Percentiles rank a stretch among this genome's conserved stretches.
Conservation (phyloP, 2,113 vertebrate species). For the Columba janthina region DNA sequence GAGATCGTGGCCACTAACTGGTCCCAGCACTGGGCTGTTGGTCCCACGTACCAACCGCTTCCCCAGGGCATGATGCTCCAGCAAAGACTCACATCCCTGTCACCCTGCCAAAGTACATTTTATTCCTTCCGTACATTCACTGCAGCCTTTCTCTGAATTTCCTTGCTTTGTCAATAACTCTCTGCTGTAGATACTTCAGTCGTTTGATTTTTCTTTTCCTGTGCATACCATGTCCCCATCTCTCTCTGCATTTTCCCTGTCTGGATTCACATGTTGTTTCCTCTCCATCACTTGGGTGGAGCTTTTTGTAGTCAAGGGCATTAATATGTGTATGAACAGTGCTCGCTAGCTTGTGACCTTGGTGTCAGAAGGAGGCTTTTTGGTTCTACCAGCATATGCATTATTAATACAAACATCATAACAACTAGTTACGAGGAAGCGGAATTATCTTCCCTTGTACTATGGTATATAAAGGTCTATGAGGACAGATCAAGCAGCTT, state of each 20-base stretch:
- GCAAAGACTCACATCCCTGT: background rate
- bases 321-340: background rate
- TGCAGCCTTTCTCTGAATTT: background rate
- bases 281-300: background rate
- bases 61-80: background rate
- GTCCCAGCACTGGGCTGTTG: background rate
- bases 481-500: background rate
- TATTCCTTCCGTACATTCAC: background rate
- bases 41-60: background rate
- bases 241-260: background rate
- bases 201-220: background rate
- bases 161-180: background rate
- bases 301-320: background rate
- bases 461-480: background rate
- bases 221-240: background rate
- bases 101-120: background rate
- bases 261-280: background rate
- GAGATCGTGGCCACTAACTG: background rate
- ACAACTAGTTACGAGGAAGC: background rate
- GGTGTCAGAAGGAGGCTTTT: background rate
- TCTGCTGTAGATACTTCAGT: background rate
- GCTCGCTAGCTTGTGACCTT: background rate
- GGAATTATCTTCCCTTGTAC: background rate
- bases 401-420: background rate
- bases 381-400: background rate